phyloP scores from a whole-genome alignment of 2,113 vertebrate species.

The Isichthys henryi region DNA sequence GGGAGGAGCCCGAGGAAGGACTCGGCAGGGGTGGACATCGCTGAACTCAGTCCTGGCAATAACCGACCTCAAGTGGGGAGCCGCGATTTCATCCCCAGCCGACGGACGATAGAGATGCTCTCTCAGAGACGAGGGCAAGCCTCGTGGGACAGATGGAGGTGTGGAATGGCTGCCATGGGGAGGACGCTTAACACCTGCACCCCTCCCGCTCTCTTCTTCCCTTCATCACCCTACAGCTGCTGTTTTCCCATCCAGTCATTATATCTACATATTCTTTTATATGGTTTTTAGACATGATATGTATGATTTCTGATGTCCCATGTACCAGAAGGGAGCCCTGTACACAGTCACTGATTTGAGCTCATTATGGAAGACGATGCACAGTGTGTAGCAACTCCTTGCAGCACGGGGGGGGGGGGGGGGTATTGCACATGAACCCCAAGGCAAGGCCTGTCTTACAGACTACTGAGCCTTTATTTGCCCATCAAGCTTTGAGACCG shows the following conservation, averaged over 20 bases:
- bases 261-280: background rate
- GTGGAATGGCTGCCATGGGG: background rate
- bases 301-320: background rate
- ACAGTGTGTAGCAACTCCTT: background rate
- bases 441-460: background rate
- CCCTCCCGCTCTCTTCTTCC: background rate
- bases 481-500: background rate
- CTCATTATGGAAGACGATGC: background rate
- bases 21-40: conserved; percentile 6
- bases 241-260: background rate
- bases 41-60: background rate
- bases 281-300: background rate
- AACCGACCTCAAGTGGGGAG: background rate
- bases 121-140: background rate
- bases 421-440: background rate
- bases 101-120: background rate
- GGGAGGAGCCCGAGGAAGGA: conserved; percentile 31
- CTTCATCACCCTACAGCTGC: background rate
- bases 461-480: background rate
- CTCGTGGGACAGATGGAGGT: conserved; percentile 31
- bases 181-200: background rate
- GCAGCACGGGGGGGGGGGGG: background rate
- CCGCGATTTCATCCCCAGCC: background rate
- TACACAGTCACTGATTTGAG: background rate
- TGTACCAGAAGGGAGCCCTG: background rate